Base-by-base conservation (phyloP, 1,140 invertebrate species). In the Drosophila orena region DNA sequence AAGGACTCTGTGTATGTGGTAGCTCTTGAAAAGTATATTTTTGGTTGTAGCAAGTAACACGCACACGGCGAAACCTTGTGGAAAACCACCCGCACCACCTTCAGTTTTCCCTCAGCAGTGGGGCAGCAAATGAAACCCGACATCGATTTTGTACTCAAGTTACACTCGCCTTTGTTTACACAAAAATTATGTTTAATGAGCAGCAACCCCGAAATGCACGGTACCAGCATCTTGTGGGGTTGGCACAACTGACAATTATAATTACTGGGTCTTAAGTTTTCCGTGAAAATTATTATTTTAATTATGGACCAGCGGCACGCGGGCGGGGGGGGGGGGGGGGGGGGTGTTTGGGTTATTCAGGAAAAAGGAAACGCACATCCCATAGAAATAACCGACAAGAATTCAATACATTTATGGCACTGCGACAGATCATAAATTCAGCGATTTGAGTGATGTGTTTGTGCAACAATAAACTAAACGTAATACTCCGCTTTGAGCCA, bases 171-270 rank as follows among this genome's bases (percentile, higher is more conserved):
- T 88, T 89, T 88, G 84, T 88, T 88, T 89, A 88, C 84, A 80
- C 79, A 88, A 84, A 83, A 88, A 88, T 88, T 88, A 88, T 88
- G 83, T 83, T 89, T 88, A 88, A 88, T 88, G 84, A 88, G 84
- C 79, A 85, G 60, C 66, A 55, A 64, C 77, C 57, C 65, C 60
- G 58, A 59, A 52, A 22, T 64, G 10, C 37, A n/a, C 4, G 27
- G 24, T 30, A 42, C 37, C 20, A 54, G 40, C 47, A 30, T 55
- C 56, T 60, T 61, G 17, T 69, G 60, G 84, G 84, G 79, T 84
- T 79, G 84, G 66, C 65, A 64, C 75, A 85, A 89, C 84, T 89
- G 84, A 89, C 84, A 88, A 89, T 89, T 88, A 88, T 89, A 88
- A 88, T 88, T 88, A 88, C 84, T 89, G 77, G 68, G 84, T 89